phyloP scores from a whole-genome alignment of 2,113 vertebrate genomes.

The Plecotus auritus region DNA sequence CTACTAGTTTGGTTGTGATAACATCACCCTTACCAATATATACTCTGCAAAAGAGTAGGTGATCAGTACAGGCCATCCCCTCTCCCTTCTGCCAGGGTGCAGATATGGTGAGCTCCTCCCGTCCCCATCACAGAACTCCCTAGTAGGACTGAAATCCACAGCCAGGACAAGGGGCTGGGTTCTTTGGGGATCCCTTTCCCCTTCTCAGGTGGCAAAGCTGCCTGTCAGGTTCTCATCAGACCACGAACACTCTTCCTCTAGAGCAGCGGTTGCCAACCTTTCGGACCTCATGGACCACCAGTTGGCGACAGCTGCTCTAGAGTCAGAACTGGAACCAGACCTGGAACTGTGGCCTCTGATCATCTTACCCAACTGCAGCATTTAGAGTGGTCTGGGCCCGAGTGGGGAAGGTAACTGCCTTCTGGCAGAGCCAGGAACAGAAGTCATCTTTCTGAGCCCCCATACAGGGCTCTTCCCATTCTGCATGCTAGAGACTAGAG shows the following conservation, averaged over 20 bases:
- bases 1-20: background rate
- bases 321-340: background rate
- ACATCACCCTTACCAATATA: background rate
- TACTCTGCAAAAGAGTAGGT: background rate
- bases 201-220: background rate
- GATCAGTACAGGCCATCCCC: background rate
- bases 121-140: background rate
- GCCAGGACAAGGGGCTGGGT: background rate
- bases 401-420: background rate
- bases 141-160: background rate
- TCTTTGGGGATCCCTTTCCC: background rate
- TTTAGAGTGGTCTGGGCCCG: background rate
- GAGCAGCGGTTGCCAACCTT: background rate
- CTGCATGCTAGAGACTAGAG: background rate
- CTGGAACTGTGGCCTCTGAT: background rate
- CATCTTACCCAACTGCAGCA: background rate
- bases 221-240: background rate
- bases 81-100: background rate
- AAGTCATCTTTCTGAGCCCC: background rate
- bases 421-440: background rate
- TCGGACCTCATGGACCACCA: too few species aligned
- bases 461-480: background rate
- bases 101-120: background rate
- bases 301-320: background rate
- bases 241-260: background rate